Percentiles rank a stretch among this genome's conserved stretches.
Conservation (phyloP, 1,140 invertebrate species). For the Drosophila insularis region DNA sequence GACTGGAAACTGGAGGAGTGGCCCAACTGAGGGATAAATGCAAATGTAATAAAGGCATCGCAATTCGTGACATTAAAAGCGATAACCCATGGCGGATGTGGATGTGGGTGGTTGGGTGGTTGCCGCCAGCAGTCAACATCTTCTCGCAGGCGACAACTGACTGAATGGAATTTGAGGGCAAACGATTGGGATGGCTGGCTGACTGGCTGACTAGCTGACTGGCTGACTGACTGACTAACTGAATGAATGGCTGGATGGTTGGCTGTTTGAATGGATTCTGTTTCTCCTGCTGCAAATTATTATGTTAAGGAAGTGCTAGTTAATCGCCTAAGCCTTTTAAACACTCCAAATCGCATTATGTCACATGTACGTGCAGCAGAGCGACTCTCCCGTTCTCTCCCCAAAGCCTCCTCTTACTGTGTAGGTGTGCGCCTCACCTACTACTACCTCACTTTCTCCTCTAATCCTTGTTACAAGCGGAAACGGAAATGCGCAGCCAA, state of each 20-base stretch:
- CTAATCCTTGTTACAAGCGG: slow-evolving; percentile 13
- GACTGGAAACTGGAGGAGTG: background rate
- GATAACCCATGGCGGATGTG: slow-evolving; percentile 25
- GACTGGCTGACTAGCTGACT: background rate
- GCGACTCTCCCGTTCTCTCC: background rate
- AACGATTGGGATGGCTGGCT: background rate
- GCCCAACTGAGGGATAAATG: slow-evolving; percentile 18
- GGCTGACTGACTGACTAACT: background rate
- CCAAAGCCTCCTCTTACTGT: background rate
- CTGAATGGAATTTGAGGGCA: slow-evolving; percentile 2
- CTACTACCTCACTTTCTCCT: background rate
- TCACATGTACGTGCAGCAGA: slow-evolving; percentile 15
- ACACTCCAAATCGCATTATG: slow-evolving; percentile 24
- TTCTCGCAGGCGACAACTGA: background rate
- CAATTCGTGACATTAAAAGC: slow-evolving; percentile 31
- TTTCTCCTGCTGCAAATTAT: slow-evolving; percentile 16
- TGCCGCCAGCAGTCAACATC: background rate
- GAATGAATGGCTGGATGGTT: background rate
- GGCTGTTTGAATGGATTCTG: slow-evolving; percentile 7
- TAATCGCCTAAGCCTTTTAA: slow-evolving; percentile 29
- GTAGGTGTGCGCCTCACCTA: background rate
- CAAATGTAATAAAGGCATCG: slow-evolving; percentile 31
- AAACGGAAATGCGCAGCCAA: slow-evolving; percentile 30
- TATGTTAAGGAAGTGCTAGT: slow-evolving; percentile 29
- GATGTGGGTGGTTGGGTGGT: background rate